A percentile compares a stretch with the other conserved stretches of the same genome.
phyloP scores from a whole-genome alignment of 2,797 vertebrate species.

The Chlorospingus flavigularis region DNA sequence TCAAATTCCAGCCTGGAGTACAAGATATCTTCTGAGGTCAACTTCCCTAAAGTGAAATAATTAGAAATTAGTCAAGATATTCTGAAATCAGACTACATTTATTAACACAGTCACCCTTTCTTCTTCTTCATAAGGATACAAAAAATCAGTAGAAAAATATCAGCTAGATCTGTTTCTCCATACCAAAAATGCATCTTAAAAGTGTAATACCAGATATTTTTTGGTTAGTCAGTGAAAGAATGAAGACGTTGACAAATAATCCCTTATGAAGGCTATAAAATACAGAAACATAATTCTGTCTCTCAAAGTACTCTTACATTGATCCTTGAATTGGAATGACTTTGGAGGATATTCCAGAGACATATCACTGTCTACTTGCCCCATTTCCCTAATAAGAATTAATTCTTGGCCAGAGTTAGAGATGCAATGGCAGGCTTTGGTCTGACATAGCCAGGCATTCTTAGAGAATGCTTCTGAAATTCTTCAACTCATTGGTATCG shows the following conservation, averaged over 20 bases:
- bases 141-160: neutral
- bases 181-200: neutral
- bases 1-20: neutral
- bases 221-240: neutral
- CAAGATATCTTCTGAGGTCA: neutral
- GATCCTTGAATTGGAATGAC: neutral
- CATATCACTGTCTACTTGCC: neutral
- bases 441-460: neutral
- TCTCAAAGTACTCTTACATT: neutral
- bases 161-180: neutral
- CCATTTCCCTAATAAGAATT: neutral
- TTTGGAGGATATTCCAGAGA: neutral
- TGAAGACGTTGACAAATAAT: neutral
- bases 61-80: neutral
- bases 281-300: neutral
- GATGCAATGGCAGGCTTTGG: neutral
- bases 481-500: neutral
- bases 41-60: neutral
- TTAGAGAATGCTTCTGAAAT: neutral
- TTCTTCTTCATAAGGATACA: neutral
- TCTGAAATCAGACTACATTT: neutral
- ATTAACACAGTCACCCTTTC: neutral
- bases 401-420: neutral
- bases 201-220: neutral
- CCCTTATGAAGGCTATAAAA: neutral